phyloP scores from a whole-genome alignment of 2,113 vertebrate genomes.

The Martes martes region DNA sequence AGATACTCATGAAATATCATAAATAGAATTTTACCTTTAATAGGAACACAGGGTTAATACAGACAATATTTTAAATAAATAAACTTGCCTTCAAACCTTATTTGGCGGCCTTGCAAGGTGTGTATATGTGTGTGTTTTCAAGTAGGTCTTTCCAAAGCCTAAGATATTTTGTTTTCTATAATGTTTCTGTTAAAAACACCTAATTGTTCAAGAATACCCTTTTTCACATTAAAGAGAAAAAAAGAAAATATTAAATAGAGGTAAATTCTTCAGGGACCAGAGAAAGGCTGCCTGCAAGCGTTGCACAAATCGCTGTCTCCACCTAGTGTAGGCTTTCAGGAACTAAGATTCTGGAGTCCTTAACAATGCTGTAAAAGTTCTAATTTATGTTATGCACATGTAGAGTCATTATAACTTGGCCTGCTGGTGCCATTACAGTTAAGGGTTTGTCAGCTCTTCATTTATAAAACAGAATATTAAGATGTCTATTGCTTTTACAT shows the following conservation, averaged over 20 bases:
- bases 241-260: background rate
- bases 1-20: background rate
- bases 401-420: slow-evolving; percentile 17
- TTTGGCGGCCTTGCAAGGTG: background rate
- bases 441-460: slow-evolving; percentile 47
- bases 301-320: slow-evolving; percentile 82
- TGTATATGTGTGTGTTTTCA: background rate
- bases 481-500: slow-evolving; percentile 50
- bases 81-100: slow-evolving; percentile 1
- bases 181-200: background rate
- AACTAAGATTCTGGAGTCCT: slow-evolving; percentile 32
- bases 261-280: background rate
- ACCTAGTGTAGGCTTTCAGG: slow-evolving; percentile 82
- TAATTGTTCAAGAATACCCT: background rate
- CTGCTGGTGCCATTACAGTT: slow-evolving; percentile 44
- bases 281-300: background rate
- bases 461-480: slow-evolving; percentile 60
- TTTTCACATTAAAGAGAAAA: background rate
- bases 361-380: background rate
- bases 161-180: slow-evolving; percentile 39
- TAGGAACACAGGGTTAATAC: background rate
- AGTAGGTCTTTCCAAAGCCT: background rate
- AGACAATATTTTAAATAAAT: background rate
- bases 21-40: background rate
- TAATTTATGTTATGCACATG: background rate